Base-by-base conservation (phyloP, 2,113 vertebrate species). In the Tachycineta bicolor region DNA sequence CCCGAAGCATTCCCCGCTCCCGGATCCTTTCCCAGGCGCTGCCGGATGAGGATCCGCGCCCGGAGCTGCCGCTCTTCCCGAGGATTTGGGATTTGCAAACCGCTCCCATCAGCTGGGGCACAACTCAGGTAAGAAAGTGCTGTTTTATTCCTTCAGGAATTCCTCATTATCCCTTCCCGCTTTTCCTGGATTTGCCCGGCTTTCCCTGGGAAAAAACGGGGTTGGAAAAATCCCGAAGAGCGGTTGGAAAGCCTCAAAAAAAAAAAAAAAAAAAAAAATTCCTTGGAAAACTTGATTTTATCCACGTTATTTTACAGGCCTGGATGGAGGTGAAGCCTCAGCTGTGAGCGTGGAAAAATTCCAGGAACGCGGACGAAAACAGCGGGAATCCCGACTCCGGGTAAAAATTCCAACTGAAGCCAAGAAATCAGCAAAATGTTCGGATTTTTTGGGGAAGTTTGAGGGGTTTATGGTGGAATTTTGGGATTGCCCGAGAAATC, bases 21-120 rank as follows among this genome's bases (percentile, higher is more conserved):
- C 1, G 6, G 11, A 0, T 29, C 50, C 17, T 80, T 29, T 52
- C 46, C 74, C 74, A 68, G 87, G 68, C 1, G 8, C 73, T 46
- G 34, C 16, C 4, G n/a, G 39, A 20, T 5, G 59, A 82, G 25
- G 3, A 29, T 34, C 3, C 4, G 9, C n/a, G 5, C 34, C 44
- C 28, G 0, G 4, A 1, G 68, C 53, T 15, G 24, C 50, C 34
- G 37, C 2, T 12, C 26, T 12, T 5, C 22, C 34, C 4, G 0
- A 3, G 12, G 49, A 4, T 19, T 49, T 43, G 6, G 5, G 49
- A 6, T 83, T 58, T 4, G 14, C 63, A 13, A 6, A 4, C 25
- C 0, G 2, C 19, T 91, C 17, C 25, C 8, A 0, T 3, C 21
- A 9, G 41, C 29, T 12, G 25, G 14, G n/a, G 39, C 52, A 26